phyloP scores from a whole-genome alignment of 2,888 invertebrate genomes.

The Campaea margaritaria region DNA sequence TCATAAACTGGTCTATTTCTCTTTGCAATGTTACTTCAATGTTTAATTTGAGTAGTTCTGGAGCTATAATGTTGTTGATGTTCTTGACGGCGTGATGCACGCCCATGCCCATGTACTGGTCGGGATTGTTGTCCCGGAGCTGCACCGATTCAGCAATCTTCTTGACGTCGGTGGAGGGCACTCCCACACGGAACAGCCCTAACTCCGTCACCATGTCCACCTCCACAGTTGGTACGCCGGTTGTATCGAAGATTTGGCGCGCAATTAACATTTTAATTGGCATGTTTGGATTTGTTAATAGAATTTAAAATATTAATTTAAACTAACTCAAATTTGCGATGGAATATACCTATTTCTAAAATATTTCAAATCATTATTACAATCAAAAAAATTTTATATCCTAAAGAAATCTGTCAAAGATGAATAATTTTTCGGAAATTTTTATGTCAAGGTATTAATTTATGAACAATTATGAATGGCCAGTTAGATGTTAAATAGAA shows the following conservation, averaged over 20 bases:
- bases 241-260: conserved; percentile 98
- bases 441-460: too few species aligned
- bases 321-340: too few species aligned
- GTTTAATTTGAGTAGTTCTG: conserved; percentile 91
- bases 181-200: conserved; percentile 96
- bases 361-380: too few species aligned
- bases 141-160: conserved; percentile 98
- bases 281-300: conserved; percentile 84
- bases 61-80: conserved; percentile 93
- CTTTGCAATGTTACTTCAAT: conserved; percentile 96
- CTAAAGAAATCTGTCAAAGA: too few species aligned
- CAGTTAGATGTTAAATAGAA: too few species aligned
- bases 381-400: too few species aligned
- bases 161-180: conserved; percentile 98
- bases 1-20: conserved; percentile 94
- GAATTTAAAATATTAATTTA: background rate
- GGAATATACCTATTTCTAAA: too few species aligned
- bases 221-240: conserved; percentile 99
- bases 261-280: conserved; percentile 95
- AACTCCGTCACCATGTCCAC: conserved; percentile 93
- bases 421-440: too few species aligned
- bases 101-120: conserved; percentile 96
- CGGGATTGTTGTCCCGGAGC: conserved; percentile 94
- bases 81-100: conserved; percentile 95
- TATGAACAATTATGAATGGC: too few species aligned